Conservation (phyloP, 2,113 vertebrate species). For the Cyanoramphus novaezelandiae region DNA sequence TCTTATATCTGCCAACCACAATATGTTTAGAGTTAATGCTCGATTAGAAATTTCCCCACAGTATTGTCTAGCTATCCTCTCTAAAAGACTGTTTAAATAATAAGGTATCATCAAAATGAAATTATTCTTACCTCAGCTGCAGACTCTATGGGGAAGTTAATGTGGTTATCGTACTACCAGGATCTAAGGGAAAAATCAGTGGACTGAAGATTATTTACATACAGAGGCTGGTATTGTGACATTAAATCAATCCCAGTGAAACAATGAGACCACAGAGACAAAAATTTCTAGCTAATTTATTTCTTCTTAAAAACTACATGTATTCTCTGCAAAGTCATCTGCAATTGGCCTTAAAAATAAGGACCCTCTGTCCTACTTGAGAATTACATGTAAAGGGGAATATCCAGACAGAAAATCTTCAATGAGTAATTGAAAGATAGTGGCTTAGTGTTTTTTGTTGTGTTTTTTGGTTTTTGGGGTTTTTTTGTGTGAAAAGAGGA, state of each 20-base stretch:
- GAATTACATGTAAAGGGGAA: not conserved
- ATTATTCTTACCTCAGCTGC: not conserved
- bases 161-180: not conserved
- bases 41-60: not conserved
- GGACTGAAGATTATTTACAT: not conserved
- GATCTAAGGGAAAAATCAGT: not conserved
- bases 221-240: not conserved
- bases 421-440: not conserved
- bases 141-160: not conserved
- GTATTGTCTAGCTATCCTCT: not conserved
- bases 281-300: not conserved
- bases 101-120: not conserved
- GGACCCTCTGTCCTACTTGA: not conserved
- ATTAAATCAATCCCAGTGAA: not conserved
- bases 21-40: not conserved
- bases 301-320: not conserved
- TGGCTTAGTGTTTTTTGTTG: not conserved
- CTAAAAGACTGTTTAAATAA: not conserved
- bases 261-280: not conserved
- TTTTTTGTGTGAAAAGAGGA: not conserved
- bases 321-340: not conserved
- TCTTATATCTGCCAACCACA: not conserved
- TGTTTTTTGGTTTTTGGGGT: not conserved
- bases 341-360: not conserved
- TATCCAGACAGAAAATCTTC: not conserved